Evolutionary conservation across 1,140 invertebrate species (phyloP).

Genomic region (Bombus sibiricus): DNA sequence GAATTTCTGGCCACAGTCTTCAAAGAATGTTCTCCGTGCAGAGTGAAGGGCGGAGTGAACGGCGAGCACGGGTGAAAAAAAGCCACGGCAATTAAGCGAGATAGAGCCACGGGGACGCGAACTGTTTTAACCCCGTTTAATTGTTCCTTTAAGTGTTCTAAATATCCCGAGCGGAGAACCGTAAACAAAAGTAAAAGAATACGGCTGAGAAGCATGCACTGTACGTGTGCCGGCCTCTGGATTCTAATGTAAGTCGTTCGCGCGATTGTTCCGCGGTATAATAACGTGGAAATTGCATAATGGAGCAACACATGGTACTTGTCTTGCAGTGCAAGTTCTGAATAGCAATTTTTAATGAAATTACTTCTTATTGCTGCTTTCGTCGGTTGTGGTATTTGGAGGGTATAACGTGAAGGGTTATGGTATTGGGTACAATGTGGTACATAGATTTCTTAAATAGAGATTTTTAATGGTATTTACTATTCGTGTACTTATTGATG

Average conservation of each 20-base stretch:
- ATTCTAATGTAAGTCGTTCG: neutral
- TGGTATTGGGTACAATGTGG: too few species aligned
- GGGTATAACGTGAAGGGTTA: too few species aligned
- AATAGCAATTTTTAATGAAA: neutral
- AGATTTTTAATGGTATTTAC: neutral
- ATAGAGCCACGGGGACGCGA: conserved; percentile 12
- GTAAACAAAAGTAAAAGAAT: conserved; percentile 36
- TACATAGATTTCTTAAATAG: neutral
- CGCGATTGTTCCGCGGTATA: neutral
- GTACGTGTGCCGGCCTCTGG: neutral
- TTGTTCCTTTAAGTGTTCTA: conserved; percentile 44
- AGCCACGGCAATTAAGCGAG: conserved; percentile 60
- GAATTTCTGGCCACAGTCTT: conserved; percentile 65
- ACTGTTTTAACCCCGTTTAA: conserved; percentile 51
- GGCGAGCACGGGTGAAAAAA: conserved; percentile 32
- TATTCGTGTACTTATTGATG: neutral
- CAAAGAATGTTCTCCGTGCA: conserved; percentile 63
- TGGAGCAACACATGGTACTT: neutral
- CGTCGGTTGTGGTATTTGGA: too few species aligned
- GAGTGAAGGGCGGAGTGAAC: neutral
- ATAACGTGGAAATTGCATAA: neutral
- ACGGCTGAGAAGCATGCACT: neutral
- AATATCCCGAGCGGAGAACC: conserved; percentile 1
- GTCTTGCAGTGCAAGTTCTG: neutral
- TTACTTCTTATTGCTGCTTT: neutral